Conservation (phyloP, 2,888 invertebrate genomes). For the Hypselothyrea guttata region DNA sequence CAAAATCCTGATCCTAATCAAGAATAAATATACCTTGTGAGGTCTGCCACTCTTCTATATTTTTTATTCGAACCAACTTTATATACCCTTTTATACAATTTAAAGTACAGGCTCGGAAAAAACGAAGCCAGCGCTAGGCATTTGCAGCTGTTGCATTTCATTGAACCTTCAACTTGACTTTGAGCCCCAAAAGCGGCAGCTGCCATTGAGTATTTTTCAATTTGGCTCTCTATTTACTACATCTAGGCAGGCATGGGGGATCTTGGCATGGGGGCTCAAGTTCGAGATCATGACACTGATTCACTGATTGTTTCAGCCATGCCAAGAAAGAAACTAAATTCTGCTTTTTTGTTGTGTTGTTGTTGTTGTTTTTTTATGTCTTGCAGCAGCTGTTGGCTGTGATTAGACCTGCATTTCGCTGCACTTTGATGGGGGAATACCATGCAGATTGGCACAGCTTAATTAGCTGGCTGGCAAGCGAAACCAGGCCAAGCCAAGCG, state of each 20-base stretch:
- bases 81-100: no score
- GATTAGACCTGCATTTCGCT: slow-evolving; percentile 47
- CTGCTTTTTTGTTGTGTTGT: no score
- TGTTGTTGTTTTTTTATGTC: slow-evolving; percentile 22
- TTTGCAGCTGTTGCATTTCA: slow-evolving; percentile 68
- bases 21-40: no score
- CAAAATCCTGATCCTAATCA: no score
- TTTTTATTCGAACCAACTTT: no score
- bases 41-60: no score
- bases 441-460: slow-evolving; percentile 70
- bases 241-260: not conserved
- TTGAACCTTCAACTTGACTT: slow-evolving; percentile 81
- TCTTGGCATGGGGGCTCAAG: slow-evolving; percentile 55
- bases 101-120: no score
- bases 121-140: slow-evolving; percentile 3
- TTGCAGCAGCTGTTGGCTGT: slow-evolving; percentile 38
- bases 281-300: slow-evolving; percentile 79
- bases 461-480: slow-evolving; percentile 54
- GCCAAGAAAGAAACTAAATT: slow-evolving; percentile 28
- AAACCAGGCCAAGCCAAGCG: slow-evolving; percentile 49
- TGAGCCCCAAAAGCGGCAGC: slow-evolving; percentile 33
- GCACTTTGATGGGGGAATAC: slow-evolving; percentile 28
- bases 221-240: slow-evolving; percentile 37
- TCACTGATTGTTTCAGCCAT: slow-evolving; percentile 52
- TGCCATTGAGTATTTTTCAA: slow-evolving; percentile 62